Base-by-base conservation (phyloP, 2,888 invertebrate genomes). In the Drosophila formosana region DNA sequence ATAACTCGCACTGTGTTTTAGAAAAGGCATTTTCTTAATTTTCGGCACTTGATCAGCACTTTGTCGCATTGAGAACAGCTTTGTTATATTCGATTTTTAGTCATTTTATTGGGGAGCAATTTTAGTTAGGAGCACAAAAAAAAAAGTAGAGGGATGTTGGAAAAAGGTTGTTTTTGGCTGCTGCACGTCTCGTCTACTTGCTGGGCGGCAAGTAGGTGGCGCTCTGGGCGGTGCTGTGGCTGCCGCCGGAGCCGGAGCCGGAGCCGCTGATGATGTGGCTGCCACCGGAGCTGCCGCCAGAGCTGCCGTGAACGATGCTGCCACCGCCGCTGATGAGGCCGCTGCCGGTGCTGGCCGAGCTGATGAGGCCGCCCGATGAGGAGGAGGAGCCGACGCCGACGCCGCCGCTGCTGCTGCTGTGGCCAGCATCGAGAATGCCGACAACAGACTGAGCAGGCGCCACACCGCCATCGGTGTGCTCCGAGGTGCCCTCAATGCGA, bases 371-470 rank as follows among this genome's bases (percentile, higher is more conserved):
- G 4, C 51, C 26, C 13, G 18, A 18, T 1, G 18, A 18, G 18
- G 18, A 18, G 13, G 28, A 28, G 49, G 30, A n/a, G 56, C 34
- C 47, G 6, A 52, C 18, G n/a, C 8, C 43, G 0, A 1, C 18
- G 23, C 43, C 25, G 47, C 51, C 26, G 53, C 57, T 47, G 51
- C 49, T 18, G 39, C 66, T 69, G 46, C 62, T 71, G 49, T 32
- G 70, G 50, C 77, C 79, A 25, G 80, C 81, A 51, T 82, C 90
- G 39, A 91, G 57, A 55, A 90, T 82, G 41, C 91, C 91, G 26
- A 91, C 89, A n/a, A 91, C 91, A 28, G 91, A 91, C 49, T 90
- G 89, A 13, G 90, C 84, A 9, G 89, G 91, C n/a, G 91, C 91
- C 55, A 90, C 80, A 30, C 91, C 91, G 52, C 87, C 91, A 62